Evolutionary conservation across 2,888 invertebrate species (phyloP).

Genomic region (Lysandra coridon): DNA sequence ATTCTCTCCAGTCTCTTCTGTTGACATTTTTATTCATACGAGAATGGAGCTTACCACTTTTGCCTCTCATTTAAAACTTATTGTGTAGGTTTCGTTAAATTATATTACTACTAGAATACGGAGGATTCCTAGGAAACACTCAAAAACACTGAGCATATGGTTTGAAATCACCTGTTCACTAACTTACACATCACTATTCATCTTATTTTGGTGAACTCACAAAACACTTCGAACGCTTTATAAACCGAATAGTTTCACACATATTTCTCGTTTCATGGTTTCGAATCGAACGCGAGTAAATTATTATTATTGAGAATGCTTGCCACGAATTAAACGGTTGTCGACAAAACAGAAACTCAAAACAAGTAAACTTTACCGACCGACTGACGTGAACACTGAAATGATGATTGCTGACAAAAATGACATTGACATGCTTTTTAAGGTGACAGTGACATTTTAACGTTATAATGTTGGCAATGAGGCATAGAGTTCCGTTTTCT

Average conservation of each 20-base stretch:
- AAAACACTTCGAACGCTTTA: slow-evolving; percentile 48
- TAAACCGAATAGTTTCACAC: slow-evolving; percentile 41
- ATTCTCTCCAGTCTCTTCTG: slow-evolving; percentile 83
- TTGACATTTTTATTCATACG: slow-evolving; percentile 86
- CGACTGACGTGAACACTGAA: slow-evolving; percentile 46
- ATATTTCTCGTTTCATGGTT: slow-evolving; percentile 38
- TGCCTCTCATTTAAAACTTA: slow-evolving; percentile 74
- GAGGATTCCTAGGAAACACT: slow-evolving; percentile 49
- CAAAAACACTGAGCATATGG: slow-evolving; percentile 71
- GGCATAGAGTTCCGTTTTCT: not conserved
- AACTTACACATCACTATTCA: slow-evolving; percentile 63
- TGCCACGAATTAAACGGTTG: slow-evolving; percentile 57
- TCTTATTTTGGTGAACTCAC: slow-evolving; percentile 50
- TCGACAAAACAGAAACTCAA: slow-evolving; percentile 56
- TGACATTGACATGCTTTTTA: not conserved
- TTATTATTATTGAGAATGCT: slow-evolving; percentile 37
- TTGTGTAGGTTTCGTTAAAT: slow-evolving; percentile 46
- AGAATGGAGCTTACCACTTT: slow-evolving; percentile 59
- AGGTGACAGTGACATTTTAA: not conserved
- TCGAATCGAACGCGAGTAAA: slow-evolving; percentile 15
- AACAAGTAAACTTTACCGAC: slow-evolving; percentile 50
- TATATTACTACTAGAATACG: slow-evolving; percentile 47
- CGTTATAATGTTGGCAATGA: not conserved
- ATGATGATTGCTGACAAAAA: slow-evolving; percentile 26
- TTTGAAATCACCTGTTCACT: slow-evolving; percentile 70